Percentiles rank a stretch among this genome's conserved stretches.
These are phyloP conservation scores for Aegypius monachus DNA, from an alignment of 2,113 vertebrate species.

Conservation along the genomic window DNA sequence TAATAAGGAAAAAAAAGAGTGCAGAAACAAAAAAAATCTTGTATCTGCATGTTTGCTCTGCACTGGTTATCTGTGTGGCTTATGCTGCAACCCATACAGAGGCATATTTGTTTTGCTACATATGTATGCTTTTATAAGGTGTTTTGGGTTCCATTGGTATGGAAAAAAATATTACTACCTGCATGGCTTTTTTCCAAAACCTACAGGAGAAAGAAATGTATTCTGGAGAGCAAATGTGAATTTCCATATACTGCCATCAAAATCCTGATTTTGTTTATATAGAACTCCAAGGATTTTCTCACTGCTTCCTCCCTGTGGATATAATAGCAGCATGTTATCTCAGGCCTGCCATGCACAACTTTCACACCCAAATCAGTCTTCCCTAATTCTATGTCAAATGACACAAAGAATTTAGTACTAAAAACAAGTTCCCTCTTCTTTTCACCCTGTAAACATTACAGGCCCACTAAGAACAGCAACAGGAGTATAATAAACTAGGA, in stretches of 20 bases:
- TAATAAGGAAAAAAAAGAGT: not conserved
- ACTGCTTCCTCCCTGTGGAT: not conserved
- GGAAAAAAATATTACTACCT: not conserved
- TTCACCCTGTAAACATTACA: not conserved
- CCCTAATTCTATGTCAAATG: not conserved
- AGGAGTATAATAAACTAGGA: not conserved
- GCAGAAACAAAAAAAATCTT: not conserved
- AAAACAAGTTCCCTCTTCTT: not conserved
- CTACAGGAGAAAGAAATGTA: not conserved
- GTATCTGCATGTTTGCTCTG: not conserved
- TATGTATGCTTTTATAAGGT: slow-evolving; percentile 22
- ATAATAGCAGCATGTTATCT: not conserved
- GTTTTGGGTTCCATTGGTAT: not conserved
- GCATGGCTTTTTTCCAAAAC: not conserved
- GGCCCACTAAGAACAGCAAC: not conserved
- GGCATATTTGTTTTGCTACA: not conserved
- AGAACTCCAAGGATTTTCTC: not conserved
- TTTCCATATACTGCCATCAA: not conserved
- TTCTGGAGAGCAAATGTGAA: not conserved
- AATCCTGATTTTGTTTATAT: not conserved
- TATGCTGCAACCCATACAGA: not conserved
- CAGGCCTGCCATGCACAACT: not conserved
- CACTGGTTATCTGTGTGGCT: not conserved
- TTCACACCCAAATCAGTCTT: not conserved
- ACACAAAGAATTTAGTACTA: not conserved